These are phyloP conservation scores for Lepus timidus DNA, from an alignment of 2,113 vertebrate species.

Conservation along the genomic window DNA sequence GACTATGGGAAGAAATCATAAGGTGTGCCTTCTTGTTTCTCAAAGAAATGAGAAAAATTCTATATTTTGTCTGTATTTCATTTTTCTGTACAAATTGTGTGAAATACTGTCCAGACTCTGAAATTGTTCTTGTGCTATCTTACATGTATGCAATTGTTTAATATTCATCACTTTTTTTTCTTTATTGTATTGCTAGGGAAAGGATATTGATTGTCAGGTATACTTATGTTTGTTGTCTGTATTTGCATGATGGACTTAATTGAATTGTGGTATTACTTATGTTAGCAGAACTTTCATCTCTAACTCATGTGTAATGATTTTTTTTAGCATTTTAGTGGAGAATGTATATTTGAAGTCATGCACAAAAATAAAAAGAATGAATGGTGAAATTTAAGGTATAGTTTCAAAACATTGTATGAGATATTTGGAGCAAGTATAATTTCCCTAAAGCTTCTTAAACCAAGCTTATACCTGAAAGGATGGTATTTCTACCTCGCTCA, in stretches of 20 bases:
- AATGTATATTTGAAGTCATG: background rate
- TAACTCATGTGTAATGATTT: background rate
- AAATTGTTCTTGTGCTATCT: background rate
- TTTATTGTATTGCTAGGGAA: background rate
- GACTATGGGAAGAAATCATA: background rate
- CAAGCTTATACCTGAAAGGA: background rate
- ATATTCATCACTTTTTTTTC: background rate
- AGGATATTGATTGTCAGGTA: background rate
- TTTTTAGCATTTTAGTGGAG: background rate
- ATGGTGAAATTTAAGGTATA: background rate
- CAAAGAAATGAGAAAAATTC: background rate
- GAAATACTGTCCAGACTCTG: background rate
- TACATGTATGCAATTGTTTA: background rate
- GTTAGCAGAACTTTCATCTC: background rate
- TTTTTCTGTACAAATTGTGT: background rate
- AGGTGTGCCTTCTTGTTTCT: background rate
- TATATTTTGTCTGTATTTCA: background rate
- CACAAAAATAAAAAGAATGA: background rate
- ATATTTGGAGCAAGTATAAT: background rate
- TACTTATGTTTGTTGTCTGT: background rate
- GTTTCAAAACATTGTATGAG: background rate
- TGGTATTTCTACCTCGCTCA: background rate
- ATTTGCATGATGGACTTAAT: background rate
- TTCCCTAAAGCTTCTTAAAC: slow-evolving; percentile 1
- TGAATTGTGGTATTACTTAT: background rate